phyloP scores from a whole-genome alignment of 2,888 invertebrate species.

The Geotrupes spiniger region DNA sequence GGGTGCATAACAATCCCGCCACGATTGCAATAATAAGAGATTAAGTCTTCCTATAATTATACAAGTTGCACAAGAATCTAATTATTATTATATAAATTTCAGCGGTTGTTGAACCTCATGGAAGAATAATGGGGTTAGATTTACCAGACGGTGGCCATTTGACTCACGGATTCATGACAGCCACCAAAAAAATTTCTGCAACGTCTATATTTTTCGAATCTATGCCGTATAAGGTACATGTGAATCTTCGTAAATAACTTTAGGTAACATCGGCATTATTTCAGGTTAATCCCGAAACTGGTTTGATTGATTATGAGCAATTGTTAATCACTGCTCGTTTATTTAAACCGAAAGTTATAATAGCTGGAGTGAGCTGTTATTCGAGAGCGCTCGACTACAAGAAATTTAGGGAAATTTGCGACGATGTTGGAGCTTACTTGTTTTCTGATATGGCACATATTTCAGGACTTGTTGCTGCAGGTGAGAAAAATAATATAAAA shows the following conservation, averaged over 20 bases:
- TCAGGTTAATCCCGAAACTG: slow-evolving; percentile 70
- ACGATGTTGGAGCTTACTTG: slow-evolving; percentile 80
- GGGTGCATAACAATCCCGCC: too few relatives aligned
- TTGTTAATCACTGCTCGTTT: slow-evolving; percentile 77
- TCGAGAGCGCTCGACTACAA: slow-evolving; percentile 90
- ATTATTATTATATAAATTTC: slow-evolving; percentile 8
- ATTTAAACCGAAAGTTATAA: slow-evolving; percentile 89
- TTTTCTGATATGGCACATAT: slow-evolving; percentile 97
- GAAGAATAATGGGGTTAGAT: slow-evolving; percentile 94
- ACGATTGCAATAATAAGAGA: too few relatives aligned
- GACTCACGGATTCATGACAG: slow-evolving; percentile 89
- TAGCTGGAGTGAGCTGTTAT: slow-evolving; percentile 94
- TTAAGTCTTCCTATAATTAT: too few relatives aligned
- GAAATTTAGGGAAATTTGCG: slow-evolving; percentile 78
- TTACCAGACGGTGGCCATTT: slow-evolving; percentile 96
- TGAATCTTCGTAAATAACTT: neutral
- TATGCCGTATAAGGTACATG: slow-evolving; percentile 87
- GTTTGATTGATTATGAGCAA: slow-evolving; percentile 90
- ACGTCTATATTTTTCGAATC: slow-evolving; percentile 98
- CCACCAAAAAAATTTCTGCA: slow-evolving; percentile 88
- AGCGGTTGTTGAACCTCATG: slow-evolving; percentile 79
- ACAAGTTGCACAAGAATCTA: too few relatives aligned
- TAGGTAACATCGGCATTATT: slow-evolving; percentile 16
- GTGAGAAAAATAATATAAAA: slow-evolving; percentile 44
- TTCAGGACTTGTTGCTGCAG: slow-evolving; percentile 87